Evolutionary conservation across 2,113 vertebrate species (phyloP).

Genomic region (Spea multiplicata): DNA sequence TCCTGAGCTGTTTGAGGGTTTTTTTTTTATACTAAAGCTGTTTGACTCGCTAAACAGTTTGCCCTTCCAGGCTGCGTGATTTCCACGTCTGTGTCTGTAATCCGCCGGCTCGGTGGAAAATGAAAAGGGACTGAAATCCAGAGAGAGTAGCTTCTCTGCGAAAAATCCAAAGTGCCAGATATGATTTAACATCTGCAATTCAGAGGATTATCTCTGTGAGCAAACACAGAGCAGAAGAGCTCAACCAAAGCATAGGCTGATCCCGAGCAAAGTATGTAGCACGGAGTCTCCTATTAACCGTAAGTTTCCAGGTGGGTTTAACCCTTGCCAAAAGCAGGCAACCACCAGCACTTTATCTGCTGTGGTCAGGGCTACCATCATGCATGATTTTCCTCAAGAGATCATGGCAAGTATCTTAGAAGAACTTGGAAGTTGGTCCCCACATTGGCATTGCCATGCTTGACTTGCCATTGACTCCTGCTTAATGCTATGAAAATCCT

Average conservation of each 20-base stretch:
- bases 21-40: too few relatives aligned
- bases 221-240: conserved; percentile 2
- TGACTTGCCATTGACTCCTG: too few relatives aligned
- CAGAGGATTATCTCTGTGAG: conserved; percentile 30
- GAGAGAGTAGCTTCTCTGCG: conserved; percentile 9
- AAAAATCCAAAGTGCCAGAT: conserved; percentile 29
- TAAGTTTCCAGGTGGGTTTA: neutral
- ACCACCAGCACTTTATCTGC: too few relatives aligned
- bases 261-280: neutral
- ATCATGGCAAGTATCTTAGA: too few relatives aligned
- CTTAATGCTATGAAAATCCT: too few relatives aligned
- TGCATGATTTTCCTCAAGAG: too few relatives aligned
- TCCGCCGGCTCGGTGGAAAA: conserved; percentile 21
- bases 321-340: too few relatives aligned
- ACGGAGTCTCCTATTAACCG: neutral
- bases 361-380: too few relatives aligned
- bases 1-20: neutral
- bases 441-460: too few relatives aligned
- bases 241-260: neutral
- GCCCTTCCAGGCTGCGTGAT: neutral
- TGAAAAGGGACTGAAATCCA: conserved; percentile 3
- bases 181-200: conserved; percentile 41
- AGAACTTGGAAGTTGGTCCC: too few relatives aligned
- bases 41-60: neutral
- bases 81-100: conserved; percentile 13